Conservation (phyloP, 2,797 vertebrate genomes). For the Cygnus olor region DNA sequence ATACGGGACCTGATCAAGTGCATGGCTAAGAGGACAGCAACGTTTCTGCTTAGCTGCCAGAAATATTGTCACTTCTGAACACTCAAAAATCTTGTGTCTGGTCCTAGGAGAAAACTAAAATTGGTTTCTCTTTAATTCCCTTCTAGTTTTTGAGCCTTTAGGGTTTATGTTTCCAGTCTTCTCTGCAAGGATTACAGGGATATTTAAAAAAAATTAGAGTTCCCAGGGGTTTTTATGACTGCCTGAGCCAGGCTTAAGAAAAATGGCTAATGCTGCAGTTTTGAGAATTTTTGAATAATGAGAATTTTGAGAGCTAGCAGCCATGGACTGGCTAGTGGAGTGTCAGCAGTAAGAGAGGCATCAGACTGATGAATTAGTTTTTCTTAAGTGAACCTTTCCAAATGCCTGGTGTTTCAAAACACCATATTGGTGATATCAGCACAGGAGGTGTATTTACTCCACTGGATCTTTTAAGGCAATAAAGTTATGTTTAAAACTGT, state of each 20-base stretch:
- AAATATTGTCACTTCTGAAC: background rate
- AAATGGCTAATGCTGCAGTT: background rate
- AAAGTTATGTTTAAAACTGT: background rate
- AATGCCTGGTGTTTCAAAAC: background rate
- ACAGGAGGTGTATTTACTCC: background rate
- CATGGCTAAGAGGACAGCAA: background rate
- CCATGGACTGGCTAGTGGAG: background rate
- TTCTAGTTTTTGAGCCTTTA: constrained; percentile 1
- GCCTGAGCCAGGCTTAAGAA: constrained; percentile 8
- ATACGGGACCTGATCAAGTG: background rate
- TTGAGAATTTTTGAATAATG: background rate
- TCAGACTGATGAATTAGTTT: background rate
- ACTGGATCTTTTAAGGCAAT: background rate
- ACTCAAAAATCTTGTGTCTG: background rate
- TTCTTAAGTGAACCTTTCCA: background rate
- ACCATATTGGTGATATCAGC: background rate
- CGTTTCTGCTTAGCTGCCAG: background rate
- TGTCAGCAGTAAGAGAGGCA: background rate
- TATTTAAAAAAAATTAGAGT: background rate
- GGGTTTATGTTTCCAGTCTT: constrained; percentile 1
- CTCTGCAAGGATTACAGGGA: constrained; percentile 40
- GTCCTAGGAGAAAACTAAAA: background rate
- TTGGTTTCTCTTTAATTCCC: constrained; percentile 24
- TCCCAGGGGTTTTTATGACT: constrained; percentile 20
- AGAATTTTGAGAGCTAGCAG: background rate